Percentiles rank a stretch among this genome's conserved stretches.
phyloP scores from a whole-genome alignment of 2,888 invertebrate genomes.

The Athalia rosae region DNA sequence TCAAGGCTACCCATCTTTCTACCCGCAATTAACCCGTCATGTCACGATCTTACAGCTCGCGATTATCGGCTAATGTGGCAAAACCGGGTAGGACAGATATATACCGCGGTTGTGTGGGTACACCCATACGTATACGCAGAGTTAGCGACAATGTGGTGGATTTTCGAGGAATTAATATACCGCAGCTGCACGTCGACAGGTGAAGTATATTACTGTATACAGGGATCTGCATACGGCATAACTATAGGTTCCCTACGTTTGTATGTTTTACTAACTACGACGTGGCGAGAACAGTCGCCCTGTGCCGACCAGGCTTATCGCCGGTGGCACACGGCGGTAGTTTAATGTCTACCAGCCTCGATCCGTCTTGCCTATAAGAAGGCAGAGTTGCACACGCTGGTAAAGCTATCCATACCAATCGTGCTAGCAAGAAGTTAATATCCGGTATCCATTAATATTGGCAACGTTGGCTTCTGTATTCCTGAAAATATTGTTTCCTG shows the following conservation, averaged over 20 bases:
- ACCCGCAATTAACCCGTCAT: too few relatives aligned
- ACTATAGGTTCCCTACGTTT: not conserved
- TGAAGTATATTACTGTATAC: constrained; percentile 11
- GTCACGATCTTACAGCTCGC: too few relatives aligned
- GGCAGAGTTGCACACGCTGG: constrained; percentile 31
- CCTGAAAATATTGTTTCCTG: constrained; percentile 37
- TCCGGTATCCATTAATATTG: constrained; percentile 46
- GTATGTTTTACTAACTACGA: constrained; percentile 31
- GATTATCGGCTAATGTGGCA: too few relatives aligned
- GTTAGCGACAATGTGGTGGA: not conserved
- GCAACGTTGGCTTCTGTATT: constrained; percentile 28
- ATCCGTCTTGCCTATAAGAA: constrained; percentile 43
- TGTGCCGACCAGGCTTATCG: constrained; percentile 35
- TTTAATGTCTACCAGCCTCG: constrained; percentile 37
- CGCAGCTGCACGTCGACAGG: constrained; percentile 18
- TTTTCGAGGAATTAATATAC: constrained; percentile 24
- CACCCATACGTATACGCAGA: not conserved
- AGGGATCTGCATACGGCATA: not conserved
- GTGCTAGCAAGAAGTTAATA: constrained; percentile 45
- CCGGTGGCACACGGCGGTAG: constrained; percentile 34
- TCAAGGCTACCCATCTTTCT: too few relatives aligned
- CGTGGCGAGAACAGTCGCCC: constrained; percentile 31
- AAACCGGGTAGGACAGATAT: not conserved
- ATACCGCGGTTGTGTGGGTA: not conserved
- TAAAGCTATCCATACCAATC: constrained; percentile 42